phyloP scores from a whole-genome alignment of 2,797 vertebrate genomes.

The Apodemus agrarius region DNA sequence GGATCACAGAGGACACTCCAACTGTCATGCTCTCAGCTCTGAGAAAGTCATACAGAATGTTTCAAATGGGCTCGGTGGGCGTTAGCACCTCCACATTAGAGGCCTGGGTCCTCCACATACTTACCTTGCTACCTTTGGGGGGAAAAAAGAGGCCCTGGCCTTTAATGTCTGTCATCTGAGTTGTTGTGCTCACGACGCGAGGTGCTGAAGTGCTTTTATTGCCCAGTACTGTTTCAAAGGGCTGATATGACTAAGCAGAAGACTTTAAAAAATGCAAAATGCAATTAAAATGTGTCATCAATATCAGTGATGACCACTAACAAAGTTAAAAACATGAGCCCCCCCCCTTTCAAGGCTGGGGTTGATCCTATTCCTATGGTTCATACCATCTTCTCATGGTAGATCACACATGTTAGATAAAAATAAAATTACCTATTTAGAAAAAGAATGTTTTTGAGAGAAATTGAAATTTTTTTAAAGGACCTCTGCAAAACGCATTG shows the following conservation, averaged over 20 bases:
- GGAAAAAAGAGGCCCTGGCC: slow-evolving; percentile 1
- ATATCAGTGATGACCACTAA: background rate
- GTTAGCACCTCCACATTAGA: background rate
- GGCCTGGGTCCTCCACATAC: slow-evolving; percentile 17
- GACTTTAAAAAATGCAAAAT: slow-evolving; percentile 44
- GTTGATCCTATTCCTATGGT: background rate
- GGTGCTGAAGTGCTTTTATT: slow-evolving; percentile 3
- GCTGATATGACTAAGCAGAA: background rate
- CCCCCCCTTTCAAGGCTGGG: background rate
- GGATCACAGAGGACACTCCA: background rate
- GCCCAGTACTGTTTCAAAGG: slow-evolving; percentile 61
- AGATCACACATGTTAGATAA: background rate
- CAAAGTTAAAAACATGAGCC: background rate
- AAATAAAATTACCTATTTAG: background rate
- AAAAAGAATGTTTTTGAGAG: background rate
- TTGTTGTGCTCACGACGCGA: background rate
- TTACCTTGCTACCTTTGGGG: slow-evolving; percentile 48
- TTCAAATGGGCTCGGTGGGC: background rate
- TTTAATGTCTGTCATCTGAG: background rate
- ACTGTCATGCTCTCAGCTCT: background rate
- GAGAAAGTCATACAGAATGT: background rate
- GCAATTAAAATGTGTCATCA: background rate
- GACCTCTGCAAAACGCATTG: background rate
- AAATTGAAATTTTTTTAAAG: slow-evolving; percentile 49
- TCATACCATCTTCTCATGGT: background rate